phyloP scores from a whole-genome alignment of 1,140 invertebrate species.

The Alviniconcha marisindica region DNA sequence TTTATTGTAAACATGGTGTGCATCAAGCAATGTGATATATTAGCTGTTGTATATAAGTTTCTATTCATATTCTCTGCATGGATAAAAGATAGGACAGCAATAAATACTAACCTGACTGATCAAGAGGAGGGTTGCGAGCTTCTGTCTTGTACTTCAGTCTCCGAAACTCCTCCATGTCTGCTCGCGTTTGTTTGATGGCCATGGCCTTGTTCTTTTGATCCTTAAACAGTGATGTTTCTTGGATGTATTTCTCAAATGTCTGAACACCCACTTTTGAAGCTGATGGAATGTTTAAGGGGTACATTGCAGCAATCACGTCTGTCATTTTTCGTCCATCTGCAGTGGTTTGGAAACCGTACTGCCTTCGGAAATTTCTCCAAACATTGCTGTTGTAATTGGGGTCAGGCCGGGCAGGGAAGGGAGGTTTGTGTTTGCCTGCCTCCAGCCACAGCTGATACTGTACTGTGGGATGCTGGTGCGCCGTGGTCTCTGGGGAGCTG shows the following conservation, averaged over 20 bases:
- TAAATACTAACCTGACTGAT: conserved; percentile 66
- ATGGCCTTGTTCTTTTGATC: conserved; percentile 67
- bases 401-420: conserved; percentile 66
- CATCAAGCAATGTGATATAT: no score
- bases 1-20: no score
- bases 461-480: conserved; percentile 62
- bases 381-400: conserved; percentile 74
- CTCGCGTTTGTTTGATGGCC: conserved; percentile 68
- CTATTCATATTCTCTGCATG: no score
- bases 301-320: conserved; percentile 72
- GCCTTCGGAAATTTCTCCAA: conserved; percentile 73
- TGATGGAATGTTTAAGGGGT: conserved; percentile 73
- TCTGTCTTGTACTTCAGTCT: conserved; percentile 66
- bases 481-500: conserved; percentile 55
- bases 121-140: conserved; percentile 73
- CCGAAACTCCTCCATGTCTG: conserved; percentile 68
- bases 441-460: conserved; percentile 73
- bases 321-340: conserved; percentile 67
- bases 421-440: conserved; percentile 71
- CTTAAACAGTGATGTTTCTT: conserved; percentile 66
- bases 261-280: conserved; percentile 71
- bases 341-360: conserved; percentile 68
- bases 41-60: no score
- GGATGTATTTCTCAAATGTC: conserved; percentile 72
- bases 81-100: no score